Percentiles rank a stretch among this genome's conserved stretches.
phyloP scores from a whole-genome alignment of 1,140 invertebrate species.

The Sitobion miscanthi region DNA sequence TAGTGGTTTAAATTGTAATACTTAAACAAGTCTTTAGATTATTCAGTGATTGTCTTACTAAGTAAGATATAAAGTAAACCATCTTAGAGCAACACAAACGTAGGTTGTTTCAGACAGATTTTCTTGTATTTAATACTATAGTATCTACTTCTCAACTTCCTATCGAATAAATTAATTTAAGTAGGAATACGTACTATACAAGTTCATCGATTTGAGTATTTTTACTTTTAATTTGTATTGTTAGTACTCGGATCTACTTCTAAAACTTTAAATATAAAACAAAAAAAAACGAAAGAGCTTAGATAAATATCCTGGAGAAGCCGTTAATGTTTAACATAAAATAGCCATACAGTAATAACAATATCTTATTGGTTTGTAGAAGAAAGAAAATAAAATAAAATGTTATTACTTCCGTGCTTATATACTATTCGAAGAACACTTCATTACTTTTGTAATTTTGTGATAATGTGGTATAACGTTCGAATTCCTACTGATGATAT shows the following conservation, averaged over 20 bases:
- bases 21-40: background rate
- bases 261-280: conserved; percentile 15
- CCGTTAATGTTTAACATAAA: background rate
- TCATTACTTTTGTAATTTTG: background rate
- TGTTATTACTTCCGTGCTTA: background rate
- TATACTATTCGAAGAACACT: background rate
- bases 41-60: background rate
- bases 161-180: background rate
- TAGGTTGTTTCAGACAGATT: background rate
- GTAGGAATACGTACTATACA: background rate
- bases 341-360: background rate
- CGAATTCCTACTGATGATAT: background rate
- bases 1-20: background rate
- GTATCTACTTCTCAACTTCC: background rate
- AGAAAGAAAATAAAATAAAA: background rate
- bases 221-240: background rate
- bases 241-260: background rate
- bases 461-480: background rate
- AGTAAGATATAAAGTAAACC: background rate
- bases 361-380: background rate
- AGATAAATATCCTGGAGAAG: background rate
- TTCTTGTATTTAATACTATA: background rate
- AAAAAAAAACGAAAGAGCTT: background rate
- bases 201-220: background rate
- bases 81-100: background rate